A percentile compares a stretch with the other conserved stretches of the same genome.
These are phyloP conservation scores for Trialeurodes vaporariorum DNA, from an alignment of 1,140 invertebrate genomes.

Conservation along the genomic window DNA sequence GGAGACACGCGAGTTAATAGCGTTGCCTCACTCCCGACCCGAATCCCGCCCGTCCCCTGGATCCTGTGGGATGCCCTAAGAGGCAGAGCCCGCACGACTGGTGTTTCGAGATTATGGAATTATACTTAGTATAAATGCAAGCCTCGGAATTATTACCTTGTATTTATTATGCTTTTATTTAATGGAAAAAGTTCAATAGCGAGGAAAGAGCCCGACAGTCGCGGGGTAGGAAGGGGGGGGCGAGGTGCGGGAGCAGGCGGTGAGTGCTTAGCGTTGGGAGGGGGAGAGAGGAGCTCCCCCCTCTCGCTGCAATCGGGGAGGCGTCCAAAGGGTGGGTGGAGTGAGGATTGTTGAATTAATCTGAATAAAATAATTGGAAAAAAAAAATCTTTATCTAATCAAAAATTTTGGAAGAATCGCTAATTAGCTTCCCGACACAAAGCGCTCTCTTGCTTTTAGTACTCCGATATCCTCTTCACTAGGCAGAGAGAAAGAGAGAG, in stretches of 20 bases:
- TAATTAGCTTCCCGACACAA: not conserved
- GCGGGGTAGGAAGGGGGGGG: no score
- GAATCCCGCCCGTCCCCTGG: not conserved
- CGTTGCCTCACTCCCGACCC: not conserved
- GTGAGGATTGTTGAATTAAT: no score
- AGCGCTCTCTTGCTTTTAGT: not conserved
- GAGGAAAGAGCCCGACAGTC: no score
- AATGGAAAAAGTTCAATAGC: not conserved
- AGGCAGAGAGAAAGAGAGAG: no score
- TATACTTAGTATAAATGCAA: conserved; percentile 1
- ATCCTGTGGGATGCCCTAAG: no score
- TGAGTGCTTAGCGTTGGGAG: no score
- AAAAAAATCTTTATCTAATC: conserved; percentile 1
- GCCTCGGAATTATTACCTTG: not conserved
- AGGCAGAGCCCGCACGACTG: not conserved
- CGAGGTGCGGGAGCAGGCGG: no score
- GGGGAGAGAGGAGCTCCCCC: no score
- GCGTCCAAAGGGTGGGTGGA: no score
- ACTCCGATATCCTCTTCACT: no score
- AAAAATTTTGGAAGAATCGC: not conserved
- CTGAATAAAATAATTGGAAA: not conserved
- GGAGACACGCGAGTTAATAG: not conserved
- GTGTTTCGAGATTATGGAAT: not conserved
- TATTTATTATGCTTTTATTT: conserved; percentile 1
- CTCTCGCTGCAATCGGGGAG: no score